Evolutionary conservation across 1,140 invertebrate species (phyloP), one percentile per base, ranked within the genome.

Genomic region (Drosophila kanapiae): DNA sequence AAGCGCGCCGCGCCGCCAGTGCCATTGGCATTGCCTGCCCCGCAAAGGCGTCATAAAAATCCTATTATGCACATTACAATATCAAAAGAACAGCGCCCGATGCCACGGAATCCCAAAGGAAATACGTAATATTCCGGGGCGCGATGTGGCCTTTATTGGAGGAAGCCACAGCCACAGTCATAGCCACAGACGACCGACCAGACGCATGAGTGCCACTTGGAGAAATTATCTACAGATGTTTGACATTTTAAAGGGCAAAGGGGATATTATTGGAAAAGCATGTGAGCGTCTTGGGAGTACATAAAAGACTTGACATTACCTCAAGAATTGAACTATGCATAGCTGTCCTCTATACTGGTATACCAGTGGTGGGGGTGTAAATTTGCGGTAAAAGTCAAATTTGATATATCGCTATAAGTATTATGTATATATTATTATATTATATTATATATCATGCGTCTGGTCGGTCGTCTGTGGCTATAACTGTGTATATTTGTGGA

Each of bases 31-130:
- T 40, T 53, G 78, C 47, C 75, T 61, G 75, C 67, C 61, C 56
- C 37, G 47, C 62, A 59, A 74, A 84, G 84, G 84, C 83, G 84
- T 88, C 84, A 84, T 87, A 87, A 87, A 87, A 87, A 87, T 87
- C 84, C 84, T 87, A 87, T 87, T 87, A 88, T 83, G 84, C 77
- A 88, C 84, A 87, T 87, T 87, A 87, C 72, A 88, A 87, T 87
- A 87, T 87, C 84, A 87, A 87, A 87, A 57, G 84, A 70, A 56
- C 61, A 72, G 56, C 43, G 49, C n/a, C 58, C 71, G 51, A 64
- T 80, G 68, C 74, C 69, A 70, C 48, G 68, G 72, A 88, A 84
- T 88, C 84, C 84, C 84, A 69, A 18, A 80, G 84, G 68, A 74
- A 78, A 71, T 75, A 54, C 78, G 68, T 75, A 81, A 68, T 75